These are phyloP conservation scores for Pampusana beccarii DNA, from an alignment of 2,113 vertebrate species.

Conservation along the genomic window DNA sequence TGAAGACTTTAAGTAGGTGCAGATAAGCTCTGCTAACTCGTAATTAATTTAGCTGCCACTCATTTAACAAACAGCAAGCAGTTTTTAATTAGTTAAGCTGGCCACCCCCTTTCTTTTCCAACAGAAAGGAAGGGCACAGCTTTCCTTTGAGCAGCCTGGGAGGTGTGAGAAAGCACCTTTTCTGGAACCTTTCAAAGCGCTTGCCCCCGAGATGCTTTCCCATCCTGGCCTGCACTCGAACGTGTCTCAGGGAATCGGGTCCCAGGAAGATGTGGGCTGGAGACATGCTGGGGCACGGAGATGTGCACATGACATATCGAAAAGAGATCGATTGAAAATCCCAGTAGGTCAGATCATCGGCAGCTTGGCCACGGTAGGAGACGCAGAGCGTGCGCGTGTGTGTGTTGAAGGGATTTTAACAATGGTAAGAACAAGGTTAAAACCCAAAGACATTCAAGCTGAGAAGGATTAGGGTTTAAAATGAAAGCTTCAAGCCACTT, in stretches of 20 bases:
- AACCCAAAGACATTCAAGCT: neutral
- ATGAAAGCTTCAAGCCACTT: neutral
- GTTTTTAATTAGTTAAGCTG: neutral
- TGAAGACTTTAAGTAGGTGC: neutral
- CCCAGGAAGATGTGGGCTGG: neutral
- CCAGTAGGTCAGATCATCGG: neutral
- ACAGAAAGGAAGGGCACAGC: neutral
- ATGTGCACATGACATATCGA: neutral
- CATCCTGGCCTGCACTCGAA: neutral
- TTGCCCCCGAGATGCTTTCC: neutral
- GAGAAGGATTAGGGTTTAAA: neutral
- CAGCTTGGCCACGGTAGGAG: neutral
- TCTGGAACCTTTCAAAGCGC: neutral
- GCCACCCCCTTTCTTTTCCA: neutral
- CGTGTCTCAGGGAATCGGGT: neutral
- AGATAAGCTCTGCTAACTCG: neutral
- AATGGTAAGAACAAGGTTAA: neutral
- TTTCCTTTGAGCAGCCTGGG: neutral
- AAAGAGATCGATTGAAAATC: neutral
- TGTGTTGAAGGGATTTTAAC: neutral
- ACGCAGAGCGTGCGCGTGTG: fast-evolving
- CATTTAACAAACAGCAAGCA: neutral
- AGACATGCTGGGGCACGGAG: neutral
- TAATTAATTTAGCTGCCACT: neutral
- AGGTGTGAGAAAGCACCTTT: neutral